Evolutionary conservation across 2,797 vertebrate species (phyloP).

Genomic region (Mionectes olivaceus): DNA sequence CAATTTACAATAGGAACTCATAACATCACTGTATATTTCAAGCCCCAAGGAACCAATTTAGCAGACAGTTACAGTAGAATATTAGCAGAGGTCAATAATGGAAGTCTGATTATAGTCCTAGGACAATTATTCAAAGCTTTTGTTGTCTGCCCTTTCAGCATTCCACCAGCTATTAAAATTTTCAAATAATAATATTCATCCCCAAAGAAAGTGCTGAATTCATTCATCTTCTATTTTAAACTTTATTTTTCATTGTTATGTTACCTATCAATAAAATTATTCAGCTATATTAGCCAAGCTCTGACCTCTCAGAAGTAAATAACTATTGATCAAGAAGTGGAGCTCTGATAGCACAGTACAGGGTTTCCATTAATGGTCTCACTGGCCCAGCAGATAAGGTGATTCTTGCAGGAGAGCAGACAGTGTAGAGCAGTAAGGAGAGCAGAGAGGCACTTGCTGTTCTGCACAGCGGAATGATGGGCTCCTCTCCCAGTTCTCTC

Average conservation of each 20-base stretch:
- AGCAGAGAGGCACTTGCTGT: neutral
- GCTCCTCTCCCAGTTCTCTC: neutral
- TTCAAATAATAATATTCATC: conserved; percentile 81
- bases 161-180: conserved; percentile 79
- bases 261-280: conserved; percentile 84
- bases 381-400: conserved; percentile 72
- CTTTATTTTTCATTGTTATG: conserved; percentile 85
- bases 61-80: conserved; percentile 94
- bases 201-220: conserved; percentile 76
- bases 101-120: conserved; percentile 93
- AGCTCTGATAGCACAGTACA: conserved; percentile 70
- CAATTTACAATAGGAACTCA: conserved; percentile 94
- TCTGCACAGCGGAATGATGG: neutral
- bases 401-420: conserved; percentile 52
- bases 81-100: conserved; percentile 99
- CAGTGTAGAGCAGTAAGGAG: conserved; percentile 3
- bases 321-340: conserved; percentile 83
- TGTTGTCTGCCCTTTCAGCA: conserved; percentile 91
- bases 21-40: conserved; percentile 91
- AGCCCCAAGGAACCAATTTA: conserved; percentile 99
- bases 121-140: conserved; percentile 89
- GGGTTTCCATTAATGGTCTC: conserved; percentile 79
- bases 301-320: conserved; percentile 83
- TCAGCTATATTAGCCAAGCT: conserved; percentile 81
- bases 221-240: conserved; percentile 80